Evolutionary conservation across 35 echinoderm and acorn worm species (phyloP).

Genomic region (Diadema setosum): DNA sequence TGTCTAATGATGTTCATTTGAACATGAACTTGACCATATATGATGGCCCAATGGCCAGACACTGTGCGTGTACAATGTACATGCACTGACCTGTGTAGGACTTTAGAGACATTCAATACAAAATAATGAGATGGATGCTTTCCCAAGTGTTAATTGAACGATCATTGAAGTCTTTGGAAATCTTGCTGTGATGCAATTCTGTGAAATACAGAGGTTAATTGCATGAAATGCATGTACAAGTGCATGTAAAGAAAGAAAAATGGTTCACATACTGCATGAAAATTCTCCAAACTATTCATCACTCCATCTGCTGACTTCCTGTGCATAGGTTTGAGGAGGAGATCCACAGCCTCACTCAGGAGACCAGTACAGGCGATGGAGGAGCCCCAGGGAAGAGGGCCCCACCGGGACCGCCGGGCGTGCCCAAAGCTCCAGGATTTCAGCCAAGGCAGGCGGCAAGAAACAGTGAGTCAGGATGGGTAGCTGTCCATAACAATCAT

Average conservation of each 20-base stretch:
- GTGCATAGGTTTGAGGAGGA: conserved; percentile 43
- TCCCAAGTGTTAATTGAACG: too few relatives aligned
- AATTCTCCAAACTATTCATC: neutral
- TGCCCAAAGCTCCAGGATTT: neutral
- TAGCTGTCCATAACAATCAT: too few relatives aligned
- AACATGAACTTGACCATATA: too few relatives aligned
- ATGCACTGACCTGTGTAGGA: too few relatives aligned
- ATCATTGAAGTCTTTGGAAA: neutral
- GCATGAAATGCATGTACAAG: neutral
- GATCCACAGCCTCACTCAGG: neutral
- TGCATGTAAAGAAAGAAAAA: neutral
- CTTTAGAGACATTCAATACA: too few relatives aligned
- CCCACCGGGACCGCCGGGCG: neutral
- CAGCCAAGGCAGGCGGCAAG: neutral
- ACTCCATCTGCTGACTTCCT: neutral
- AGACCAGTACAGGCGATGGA: neutral
- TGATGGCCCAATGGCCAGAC: too few relatives aligned
- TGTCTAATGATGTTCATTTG: too few relatives aligned
- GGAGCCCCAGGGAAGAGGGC: neutral
- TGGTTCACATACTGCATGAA: neutral
- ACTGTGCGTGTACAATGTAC: too few relatives aligned
- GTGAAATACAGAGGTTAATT: neutral
- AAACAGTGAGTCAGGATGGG: neutral
- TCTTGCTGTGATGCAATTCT: neutral
- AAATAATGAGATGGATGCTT: too few relatives aligned